A percentile compares a stretch with the other conserved stretches of the same genome.
phyloP scores from a whole-genome alignment of 2,113 vertebrate species.

The Cyprinus carpio region DNA sequence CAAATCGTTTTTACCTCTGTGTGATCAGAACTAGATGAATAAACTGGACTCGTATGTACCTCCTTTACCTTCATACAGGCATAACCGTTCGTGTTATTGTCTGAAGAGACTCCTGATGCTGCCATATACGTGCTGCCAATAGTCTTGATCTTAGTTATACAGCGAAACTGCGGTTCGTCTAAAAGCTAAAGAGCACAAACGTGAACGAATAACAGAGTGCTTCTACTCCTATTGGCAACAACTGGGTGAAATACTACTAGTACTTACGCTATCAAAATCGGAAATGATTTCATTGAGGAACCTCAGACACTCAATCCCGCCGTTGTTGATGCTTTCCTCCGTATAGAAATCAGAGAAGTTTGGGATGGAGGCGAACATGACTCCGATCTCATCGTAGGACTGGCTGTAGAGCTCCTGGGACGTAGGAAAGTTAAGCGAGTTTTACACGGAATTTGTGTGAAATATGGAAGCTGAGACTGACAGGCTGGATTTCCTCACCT shows the following conservation, averaged over 20 bases:
- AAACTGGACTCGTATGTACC: not conserved
- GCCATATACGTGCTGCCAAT: slow-evolving; percentile 52
- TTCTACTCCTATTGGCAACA: no score
- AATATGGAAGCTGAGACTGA: not conserved
- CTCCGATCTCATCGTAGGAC: slow-evolving; percentile 93
- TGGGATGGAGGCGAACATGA: slow-evolving; percentile 98
- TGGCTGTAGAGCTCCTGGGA: slow-evolving; percentile 93
- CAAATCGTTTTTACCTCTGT: not conserved
- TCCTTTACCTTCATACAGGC: slow-evolving; percentile 78
- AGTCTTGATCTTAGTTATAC: slow-evolving; percentile 96
- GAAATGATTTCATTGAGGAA: slow-evolving; percentile 99
- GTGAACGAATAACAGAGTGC: not conserved
- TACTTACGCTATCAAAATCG: slow-evolving; percentile 90
- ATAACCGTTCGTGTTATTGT: slow-evolving; percentile 76
- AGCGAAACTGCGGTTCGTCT: slow-evolving; percentile 91
- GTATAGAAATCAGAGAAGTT: slow-evolving; percentile 98
- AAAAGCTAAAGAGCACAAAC: slow-evolving; percentile 77
- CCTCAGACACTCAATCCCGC: slow-evolving; percentile 92
- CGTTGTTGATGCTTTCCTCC: slow-evolving; percentile 96
- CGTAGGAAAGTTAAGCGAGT: not conserved
- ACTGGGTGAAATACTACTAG: not conserved
- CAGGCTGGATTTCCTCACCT: slow-evolving; percentile 74
- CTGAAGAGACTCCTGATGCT: no score
- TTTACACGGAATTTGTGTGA: not conserved
- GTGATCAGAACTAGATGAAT: not conserved